Conservation (phyloP, 2,888 invertebrate species). For the Chrysodeixis includens region DNA sequence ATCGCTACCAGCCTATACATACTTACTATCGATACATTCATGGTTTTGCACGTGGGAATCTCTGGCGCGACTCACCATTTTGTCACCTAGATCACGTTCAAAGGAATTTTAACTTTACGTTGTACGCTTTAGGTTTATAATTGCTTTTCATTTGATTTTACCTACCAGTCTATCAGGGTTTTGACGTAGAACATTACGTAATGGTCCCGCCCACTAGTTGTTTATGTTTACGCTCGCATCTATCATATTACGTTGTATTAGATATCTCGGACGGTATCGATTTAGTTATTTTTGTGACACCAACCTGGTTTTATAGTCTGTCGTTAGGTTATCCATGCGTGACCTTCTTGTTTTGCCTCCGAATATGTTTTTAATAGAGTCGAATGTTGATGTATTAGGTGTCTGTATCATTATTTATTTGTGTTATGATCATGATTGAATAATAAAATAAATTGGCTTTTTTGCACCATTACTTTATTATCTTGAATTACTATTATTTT, state of each 20-base stretch:
- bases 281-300: constrained; percentile 31
- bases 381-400: constrained; percentile 7
- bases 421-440: no score
- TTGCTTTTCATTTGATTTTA: constrained; percentile 19
- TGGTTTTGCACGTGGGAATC: constrained; percentile 44
- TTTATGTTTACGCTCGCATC: constrained; percentile 59
- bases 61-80: constrained; percentile 51
- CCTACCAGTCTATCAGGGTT: constrained; percentile 38
- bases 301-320: constrained; percentile 16
- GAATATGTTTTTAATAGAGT: constrained; percentile 6
- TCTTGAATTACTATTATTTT: no score
- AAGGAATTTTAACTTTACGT: constrained; percentile 20
- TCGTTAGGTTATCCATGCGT: constrained; percentile 32
- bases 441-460: no score
- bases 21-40: constrained; percentile 15
- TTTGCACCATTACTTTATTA: no score
- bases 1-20: constrained; percentile 31
- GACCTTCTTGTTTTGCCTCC: constrained; percentile 26
- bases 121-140: constrained; percentile 4
- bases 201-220: constrained; percentile 54
- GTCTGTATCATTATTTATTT: not conserved
- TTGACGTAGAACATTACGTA: constrained; percentile 51
- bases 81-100: constrained; percentile 12
- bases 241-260: constrained; percentile 38
- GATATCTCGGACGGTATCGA: constrained; percentile 26